phyloP scores from a whole-genome alignment of 2,888 invertebrate species.

The Zeuzera pyrina region DNA sequence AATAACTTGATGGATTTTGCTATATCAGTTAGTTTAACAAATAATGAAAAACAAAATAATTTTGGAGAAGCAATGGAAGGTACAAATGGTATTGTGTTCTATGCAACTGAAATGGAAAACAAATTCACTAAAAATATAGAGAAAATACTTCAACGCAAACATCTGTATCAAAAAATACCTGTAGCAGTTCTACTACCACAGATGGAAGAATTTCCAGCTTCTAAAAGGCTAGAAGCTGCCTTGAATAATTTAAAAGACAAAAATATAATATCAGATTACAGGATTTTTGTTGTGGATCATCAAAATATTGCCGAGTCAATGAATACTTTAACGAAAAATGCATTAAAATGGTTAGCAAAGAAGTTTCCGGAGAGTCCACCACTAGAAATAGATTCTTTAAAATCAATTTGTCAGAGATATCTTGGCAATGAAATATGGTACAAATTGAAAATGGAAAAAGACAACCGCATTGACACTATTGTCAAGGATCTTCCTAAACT shows the following conservation, averaged over 20 bases:
- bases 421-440: conserved; percentile 77
- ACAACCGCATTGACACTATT: conserved; percentile 49
- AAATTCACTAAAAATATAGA: conserved; percentile 35
- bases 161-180: conserved; percentile 54
- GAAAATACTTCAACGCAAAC: conserved; percentile 39
- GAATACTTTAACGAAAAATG: conserved; percentile 40
- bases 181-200: conserved; percentile 48
- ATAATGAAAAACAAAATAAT: conserved; percentile 23
- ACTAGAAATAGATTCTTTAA: conserved; percentile 72
- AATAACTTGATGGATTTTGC: conserved; percentile 62
- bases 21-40: conserved; percentile 51
- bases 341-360: conserved; percentile 65
- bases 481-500: conserved; percentile 72
- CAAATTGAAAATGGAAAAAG: conserved; percentile 50
- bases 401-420: conserved; percentile 68
- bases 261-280: conserved; percentile 46
- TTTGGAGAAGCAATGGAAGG: conserved; percentile 51
- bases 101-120: conserved; percentile 38
- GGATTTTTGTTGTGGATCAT: conserved; percentile 39
- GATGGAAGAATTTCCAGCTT: conserved; percentile 19
- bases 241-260: conserved; percentile 31
- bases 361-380: conserved; percentile 60
- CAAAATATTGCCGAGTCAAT: conserved; percentile 37
- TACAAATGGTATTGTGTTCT: conserved; percentile 53
- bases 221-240: conserved; percentile 28